Conservation (phyloP, 2,797 vertebrate genomes). For the Sphenodon punctatus region DNA sequence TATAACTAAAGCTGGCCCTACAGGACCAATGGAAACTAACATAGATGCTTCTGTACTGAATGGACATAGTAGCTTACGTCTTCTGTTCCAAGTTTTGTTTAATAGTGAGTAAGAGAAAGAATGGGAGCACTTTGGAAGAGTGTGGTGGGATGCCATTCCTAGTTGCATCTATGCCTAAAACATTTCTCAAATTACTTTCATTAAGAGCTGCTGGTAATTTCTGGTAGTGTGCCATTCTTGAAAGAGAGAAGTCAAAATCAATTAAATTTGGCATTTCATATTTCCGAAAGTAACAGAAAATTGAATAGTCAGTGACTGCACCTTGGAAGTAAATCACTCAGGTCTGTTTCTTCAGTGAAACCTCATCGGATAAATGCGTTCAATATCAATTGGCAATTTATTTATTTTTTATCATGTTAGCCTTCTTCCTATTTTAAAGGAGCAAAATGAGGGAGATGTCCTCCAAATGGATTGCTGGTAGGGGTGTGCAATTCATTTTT, state of each 20-base stretch:
- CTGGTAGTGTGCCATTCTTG: neutral
- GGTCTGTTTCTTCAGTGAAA: neutral
- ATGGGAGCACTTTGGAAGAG: too few species aligned
- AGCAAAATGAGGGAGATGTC: neutral
- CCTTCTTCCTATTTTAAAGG: neutral
- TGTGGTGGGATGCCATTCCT: too few species aligned
- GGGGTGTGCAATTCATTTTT: too few species aligned
- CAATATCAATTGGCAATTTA: conserved; percentile 11
- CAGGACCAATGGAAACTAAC: neutral
- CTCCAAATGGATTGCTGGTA: conserved; percentile 20
- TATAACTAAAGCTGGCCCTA: neutral
- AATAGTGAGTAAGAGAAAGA: too few species aligned
- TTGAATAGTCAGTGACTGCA: conserved; percentile 6
- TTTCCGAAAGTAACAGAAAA: conserved; percentile 5
- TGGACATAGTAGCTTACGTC: too few species aligned
- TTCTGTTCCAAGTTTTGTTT: too few species aligned
- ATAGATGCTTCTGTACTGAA: rapidly evolving
- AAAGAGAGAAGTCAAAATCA: neutral
- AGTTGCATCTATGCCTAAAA: too few species aligned
- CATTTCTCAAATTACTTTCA: neutral
- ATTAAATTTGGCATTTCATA: neutral
- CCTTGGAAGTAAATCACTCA: neutral
- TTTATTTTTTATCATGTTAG: conserved; percentile 7
- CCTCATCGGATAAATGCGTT: neutral
- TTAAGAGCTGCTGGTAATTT: neutral